Evolutionary conservation across 2,888 invertebrate genomes (phyloP).

Genomic region (Protonemura montana): DNA sequence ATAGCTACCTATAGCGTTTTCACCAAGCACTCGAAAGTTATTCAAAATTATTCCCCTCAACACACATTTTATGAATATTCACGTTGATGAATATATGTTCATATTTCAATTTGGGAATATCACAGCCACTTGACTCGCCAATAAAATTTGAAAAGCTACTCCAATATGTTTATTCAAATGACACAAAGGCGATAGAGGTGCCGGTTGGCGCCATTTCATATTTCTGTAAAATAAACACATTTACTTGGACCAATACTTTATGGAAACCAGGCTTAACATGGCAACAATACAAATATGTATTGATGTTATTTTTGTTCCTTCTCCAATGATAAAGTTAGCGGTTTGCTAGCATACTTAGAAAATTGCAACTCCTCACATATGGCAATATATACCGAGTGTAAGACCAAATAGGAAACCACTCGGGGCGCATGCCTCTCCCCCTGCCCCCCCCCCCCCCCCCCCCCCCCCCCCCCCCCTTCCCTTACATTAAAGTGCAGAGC

Average conservation of each 20-base stretch:
- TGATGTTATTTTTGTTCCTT: too few relatives aligned
- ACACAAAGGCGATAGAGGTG: not conserved
- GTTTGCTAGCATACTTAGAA: not conserved
- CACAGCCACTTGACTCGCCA: not conserved
- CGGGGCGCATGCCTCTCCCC: not conserved
- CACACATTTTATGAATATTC: conserved; percentile 2
- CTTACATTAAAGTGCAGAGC: not conserved
- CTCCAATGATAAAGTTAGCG: too few relatives aligned
- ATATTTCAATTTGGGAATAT: not conserved
- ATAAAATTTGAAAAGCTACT: not conserved
- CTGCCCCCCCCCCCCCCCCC: not conserved
- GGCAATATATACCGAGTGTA: not conserved
- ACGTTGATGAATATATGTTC: not conserved
- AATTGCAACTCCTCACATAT: not conserved
- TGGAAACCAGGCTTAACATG: too few relatives aligned
- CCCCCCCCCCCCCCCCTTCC: not conserved
- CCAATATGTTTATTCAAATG: not conserved
- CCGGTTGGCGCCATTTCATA: not conserved
- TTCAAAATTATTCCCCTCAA: not conserved
- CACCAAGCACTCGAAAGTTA: not conserved
- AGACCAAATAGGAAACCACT: not conserved
- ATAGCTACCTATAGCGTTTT: not conserved
- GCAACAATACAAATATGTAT: too few relatives aligned
- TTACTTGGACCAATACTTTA: too few relatives aligned
- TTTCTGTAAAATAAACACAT: too few relatives aligned